Percentiles rank a stretch among this genome's conserved stretches.
Conservation (phyloP, 2,888 invertebrate genomes). For the Zaprionus bogoriensis region DNA sequence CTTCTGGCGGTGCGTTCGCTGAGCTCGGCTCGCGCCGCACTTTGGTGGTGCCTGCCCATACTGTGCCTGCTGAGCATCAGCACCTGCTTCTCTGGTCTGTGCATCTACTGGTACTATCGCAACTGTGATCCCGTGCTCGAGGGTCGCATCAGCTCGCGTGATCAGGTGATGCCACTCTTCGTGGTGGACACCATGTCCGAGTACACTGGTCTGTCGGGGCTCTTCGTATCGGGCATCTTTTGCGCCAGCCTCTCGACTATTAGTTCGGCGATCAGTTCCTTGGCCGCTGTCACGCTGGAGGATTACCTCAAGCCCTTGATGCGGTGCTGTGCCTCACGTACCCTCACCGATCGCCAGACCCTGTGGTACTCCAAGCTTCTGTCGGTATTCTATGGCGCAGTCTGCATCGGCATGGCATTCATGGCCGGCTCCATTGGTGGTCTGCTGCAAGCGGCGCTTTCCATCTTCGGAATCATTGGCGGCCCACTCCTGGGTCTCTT, state of each 20-base stretch:
- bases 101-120: constrained; percentile 92
- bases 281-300: constrained; percentile 94
- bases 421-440: constrained; percentile 92
- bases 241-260: constrained; percentile 96
- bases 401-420: constrained; percentile 92
- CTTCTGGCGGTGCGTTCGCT: constrained; percentile 88
- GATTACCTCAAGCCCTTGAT: constrained; percentile 89
- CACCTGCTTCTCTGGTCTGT: constrained; percentile 90
- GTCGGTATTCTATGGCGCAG: constrained; percentile 88
- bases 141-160: constrained; percentile 86
- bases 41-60: constrained; percentile 93
- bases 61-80: constrained; percentile 88
- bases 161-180: constrained; percentile 92
- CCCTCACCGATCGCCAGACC: constrained; percentile 82
- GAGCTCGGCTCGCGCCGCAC: constrained; percentile 87
- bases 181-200: constrained; percentile 89
- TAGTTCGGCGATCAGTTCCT: constrained; percentile 94
- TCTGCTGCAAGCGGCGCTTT: constrained; percentile 92
- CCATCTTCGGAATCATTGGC: constrained; percentile 93
- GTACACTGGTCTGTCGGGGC: constrained; percentile 91
- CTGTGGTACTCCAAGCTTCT: constrained; percentile 86
- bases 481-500: constrained; percentile 94
- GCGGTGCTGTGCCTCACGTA: constrained; percentile 74
- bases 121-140: constrained; percentile 90
- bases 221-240: constrained; percentile 95